Conservation (phyloP, 2,113 vertebrate genomes). For the Tenrec ecaudatus region DNA sequence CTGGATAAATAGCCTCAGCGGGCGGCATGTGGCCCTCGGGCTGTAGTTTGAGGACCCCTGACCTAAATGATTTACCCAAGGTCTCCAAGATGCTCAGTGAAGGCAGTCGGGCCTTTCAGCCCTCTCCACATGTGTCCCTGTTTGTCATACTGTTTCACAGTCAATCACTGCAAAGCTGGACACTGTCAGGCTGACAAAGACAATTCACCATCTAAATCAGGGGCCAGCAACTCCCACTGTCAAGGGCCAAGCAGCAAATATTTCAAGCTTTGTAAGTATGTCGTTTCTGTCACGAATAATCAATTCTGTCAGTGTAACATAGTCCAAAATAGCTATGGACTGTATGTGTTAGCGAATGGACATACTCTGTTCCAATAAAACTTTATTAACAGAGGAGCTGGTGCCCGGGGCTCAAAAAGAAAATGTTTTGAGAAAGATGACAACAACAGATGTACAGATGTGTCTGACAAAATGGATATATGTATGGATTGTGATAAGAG, state of each 20-base stretch:
- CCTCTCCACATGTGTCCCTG: background rate
- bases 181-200: background rate
- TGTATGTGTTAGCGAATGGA: background rate
- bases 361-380: conserved; percentile 2
- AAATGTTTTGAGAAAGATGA: too few relatives aligned
- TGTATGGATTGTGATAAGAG: too few relatives aligned
- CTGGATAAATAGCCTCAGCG: too few relatives aligned
- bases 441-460: too few relatives aligned
- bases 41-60: too few relatives aligned
- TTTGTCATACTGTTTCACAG: background rate
- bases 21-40: too few relatives aligned
- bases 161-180: background rate
- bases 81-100: background rate
- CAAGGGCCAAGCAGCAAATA: background rate
- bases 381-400: background rate
- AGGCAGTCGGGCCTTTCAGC: background rate
- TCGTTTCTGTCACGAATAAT: background rate
- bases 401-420: too few relatives aligned
- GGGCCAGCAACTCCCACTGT: background rate
- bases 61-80: background rate
- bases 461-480: too few relatives aligned
- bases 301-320: background rate
- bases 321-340: background rate
- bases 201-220: background rate
- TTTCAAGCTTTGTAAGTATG: background rate